Conservation (phyloP, 2,113 vertebrate genomes). For the Mustela lutreola region DNA sequence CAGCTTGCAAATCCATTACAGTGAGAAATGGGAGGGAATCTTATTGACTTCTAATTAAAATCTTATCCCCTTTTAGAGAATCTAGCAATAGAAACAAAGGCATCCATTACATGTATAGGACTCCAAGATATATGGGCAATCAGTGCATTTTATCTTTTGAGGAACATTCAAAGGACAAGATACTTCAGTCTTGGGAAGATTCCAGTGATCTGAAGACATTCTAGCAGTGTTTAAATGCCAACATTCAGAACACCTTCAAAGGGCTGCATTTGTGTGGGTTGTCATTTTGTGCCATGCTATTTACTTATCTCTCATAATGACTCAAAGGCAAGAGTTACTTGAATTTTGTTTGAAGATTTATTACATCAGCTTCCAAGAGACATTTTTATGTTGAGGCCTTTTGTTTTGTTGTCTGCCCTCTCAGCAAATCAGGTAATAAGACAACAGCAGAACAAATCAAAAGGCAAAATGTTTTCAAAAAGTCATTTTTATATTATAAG, state of each 20-base stretch:
- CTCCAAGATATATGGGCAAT: constrained; percentile 43
- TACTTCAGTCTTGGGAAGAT: constrained; percentile 43
- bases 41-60: constrained; percentile 79
- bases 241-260: constrained; percentile 59
- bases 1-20: constrained; percentile 45
- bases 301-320: constrained; percentile 51
- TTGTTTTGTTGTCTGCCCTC: background rate
- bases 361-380: background rate
- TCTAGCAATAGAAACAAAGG: constrained; percentile 28
- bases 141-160: constrained; percentile 70
- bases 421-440: background rate
- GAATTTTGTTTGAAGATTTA: constrained; percentile 37
- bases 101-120: constrained; percentile 54
- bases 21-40: constrained; percentile 55
- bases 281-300: background rate
- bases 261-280: background rate
- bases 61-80: constrained; percentile 58
- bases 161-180: constrained; percentile 63
- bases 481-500: background rate
- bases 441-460: background rate
- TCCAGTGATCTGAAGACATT: constrained; percentile 52
- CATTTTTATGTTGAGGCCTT: background rate
- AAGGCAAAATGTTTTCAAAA: constrained; percentile 31
- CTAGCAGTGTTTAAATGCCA: background rate
- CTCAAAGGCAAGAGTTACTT: constrained; percentile 23